Percentiles rank a stretch among this genome's conserved stretches.
These are phyloP conservation scores for Calephelis nemesis DNA, from an alignment of 1,140 invertebrate genomes.

Conservation along the genomic window DNA sequence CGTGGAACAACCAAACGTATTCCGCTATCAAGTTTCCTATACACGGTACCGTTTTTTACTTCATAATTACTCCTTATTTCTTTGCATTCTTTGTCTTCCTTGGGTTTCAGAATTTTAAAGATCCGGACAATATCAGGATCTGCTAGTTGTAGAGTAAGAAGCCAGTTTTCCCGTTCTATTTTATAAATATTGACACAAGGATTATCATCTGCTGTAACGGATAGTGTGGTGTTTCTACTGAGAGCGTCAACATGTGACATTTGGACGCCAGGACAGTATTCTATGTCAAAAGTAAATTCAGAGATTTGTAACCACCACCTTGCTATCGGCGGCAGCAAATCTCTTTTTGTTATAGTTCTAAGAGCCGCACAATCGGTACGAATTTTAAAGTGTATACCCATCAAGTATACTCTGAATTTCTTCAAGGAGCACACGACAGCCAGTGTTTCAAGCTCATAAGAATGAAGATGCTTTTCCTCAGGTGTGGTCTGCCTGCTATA, in stretches of 20 bases:
- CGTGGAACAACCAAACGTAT: constrained; percentile 29
- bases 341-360: constrained; percentile 44
- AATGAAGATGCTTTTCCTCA: constrained; percentile 63
- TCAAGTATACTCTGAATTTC: constrained; percentile 53
- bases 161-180: constrained; percentile 27
- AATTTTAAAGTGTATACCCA: constrained; percentile 51
- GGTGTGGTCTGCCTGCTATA: constrained; percentile 45
- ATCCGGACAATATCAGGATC: constrained; percentile 26
- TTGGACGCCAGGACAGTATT: constrained; percentile 43
- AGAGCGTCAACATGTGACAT: constrained; percentile 59
- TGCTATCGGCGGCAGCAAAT: constrained; percentile 44
- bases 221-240: constrained; percentile 37
- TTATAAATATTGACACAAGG: constrained; percentile 19
- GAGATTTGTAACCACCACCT: constrained; percentile 52
- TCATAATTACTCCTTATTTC: constrained; percentile 36
- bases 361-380: constrained; percentile 55
- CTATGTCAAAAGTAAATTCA: constrained; percentile 36
- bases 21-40: constrained; percentile 21
- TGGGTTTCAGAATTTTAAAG: constrained; percentile 33
- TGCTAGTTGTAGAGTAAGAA: constrained; percentile 23
- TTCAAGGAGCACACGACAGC: constrained; percentile 43
- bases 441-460: constrained; percentile 65
- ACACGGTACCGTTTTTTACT: constrained; percentile 29
- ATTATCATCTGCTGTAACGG: constrained; percentile 1
- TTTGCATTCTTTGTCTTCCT: constrained; percentile 26